Conservation (phyloP, 2,888 invertebrate species). For the Melieria picta region DNA sequence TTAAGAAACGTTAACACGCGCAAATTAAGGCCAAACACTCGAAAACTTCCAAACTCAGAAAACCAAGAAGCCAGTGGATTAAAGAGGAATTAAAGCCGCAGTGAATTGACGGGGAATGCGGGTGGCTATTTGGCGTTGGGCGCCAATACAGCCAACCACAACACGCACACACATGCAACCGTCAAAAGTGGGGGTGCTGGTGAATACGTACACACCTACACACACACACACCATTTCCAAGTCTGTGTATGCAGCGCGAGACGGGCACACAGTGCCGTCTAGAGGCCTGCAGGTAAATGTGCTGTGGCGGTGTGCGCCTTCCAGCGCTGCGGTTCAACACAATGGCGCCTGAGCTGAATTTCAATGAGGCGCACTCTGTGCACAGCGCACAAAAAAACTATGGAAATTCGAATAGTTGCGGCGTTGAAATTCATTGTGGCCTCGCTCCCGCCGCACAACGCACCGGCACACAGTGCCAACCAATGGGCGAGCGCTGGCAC, state of each 20-base stretch:
- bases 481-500: too few species aligned
- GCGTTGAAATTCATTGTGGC: too few species aligned
- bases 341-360: slow-evolving; percentile 31
- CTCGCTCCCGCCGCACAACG: too few species aligned
- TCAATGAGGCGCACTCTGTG: slow-evolving; percentile 24
- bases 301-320: neutral
- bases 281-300: too few species aligned
- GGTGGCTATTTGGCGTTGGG: too few species aligned
- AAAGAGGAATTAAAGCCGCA: too few species aligned
- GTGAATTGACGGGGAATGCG: too few species aligned
- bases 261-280: too few species aligned
- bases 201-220: neutral
- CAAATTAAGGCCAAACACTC: neutral
- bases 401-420: neutral
- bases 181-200: neutral
- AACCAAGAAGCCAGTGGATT: neutral
- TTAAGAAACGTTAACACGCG: neutral
- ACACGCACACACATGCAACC: neutral
- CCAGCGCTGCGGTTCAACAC: slow-evolving; percentile 19
- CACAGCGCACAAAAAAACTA: slow-evolving; percentile 8
- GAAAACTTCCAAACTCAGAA: neutral
- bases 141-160: too few species aligned
- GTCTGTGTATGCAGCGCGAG: neutral
- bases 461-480: too few species aligned
- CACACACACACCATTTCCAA: neutral